Evolutionary conservation across 1,140 invertebrate genomes (phyloP), one percentile per base, ranked within the genome.

Genomic region (Maconellicoccus hirsutus): DNA sequence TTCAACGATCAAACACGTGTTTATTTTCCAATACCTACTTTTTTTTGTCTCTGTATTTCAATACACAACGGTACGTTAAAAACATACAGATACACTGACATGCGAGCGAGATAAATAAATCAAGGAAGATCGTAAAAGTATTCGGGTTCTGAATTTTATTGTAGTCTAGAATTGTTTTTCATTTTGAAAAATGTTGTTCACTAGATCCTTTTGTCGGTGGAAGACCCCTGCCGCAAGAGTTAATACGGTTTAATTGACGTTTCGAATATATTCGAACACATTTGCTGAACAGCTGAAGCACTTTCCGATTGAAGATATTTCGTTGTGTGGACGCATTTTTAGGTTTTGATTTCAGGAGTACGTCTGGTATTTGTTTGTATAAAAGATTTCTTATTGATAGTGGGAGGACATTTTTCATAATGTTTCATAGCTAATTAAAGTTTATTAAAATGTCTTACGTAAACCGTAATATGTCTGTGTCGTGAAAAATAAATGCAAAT

Each of bases 161-260:
- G 42, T 52, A 52, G 42, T 52, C 42, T 52, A 52, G 42, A 16
- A 52, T 52, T 52, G 42, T 52, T 52, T 52, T 52, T 52, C 42
- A 52, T 52, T 52, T 52, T 52, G 42, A 52, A 52, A 52, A 52
- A 52, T 52, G 42, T 52, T 52, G 42, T 52, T 52, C 42, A 19
- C 42, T 19, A 3, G 42, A 52, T 52, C 42, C 42, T 52, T 52
- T 52, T 52, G 42, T 52, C 42, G 42, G 42, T 52, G 42, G 12
- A 19, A 52, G 42, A 52, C 42, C 42, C 42, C 42, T 19, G 42
- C 42, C 42, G 42, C n/a, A 52, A 33, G 10, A 52, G 42, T 52
- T 52, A 52, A 52, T 52, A 52, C 42, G 42, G 42, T 52, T 52
- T 52, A 52, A 52, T 52, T 52, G 42, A 52, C 42, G 42, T 52